Conservation (phyloP, 1,140 invertebrate species). For the Ceratosolen fusciceps region DNA sequence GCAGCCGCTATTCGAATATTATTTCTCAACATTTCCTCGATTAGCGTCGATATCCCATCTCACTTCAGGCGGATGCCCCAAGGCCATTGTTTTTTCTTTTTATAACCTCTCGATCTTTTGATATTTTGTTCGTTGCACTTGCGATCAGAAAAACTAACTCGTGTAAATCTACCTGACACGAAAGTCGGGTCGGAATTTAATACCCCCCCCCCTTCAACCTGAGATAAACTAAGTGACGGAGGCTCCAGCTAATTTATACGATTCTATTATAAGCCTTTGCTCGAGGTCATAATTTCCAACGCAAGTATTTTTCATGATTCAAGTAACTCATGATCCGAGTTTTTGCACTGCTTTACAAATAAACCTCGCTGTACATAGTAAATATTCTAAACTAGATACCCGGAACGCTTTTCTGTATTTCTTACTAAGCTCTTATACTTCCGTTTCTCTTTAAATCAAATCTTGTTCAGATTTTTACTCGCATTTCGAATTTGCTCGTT, state of each 20-base stretch:
- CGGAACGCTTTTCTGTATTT: too few relatives aligned
- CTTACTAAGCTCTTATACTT: too few relatives aligned
- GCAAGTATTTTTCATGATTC: slow-evolving; percentile 27
- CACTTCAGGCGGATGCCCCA: slow-evolving; percentile 45
- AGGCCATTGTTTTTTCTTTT: slow-evolving; percentile 50
- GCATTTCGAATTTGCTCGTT: not conserved
- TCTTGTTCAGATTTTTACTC: not conserved
- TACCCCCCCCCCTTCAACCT: too few relatives aligned
- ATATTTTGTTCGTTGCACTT: not conserved
- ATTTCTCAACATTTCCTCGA: too few relatives aligned
- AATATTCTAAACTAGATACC: too few relatives aligned
- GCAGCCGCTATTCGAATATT: too few relatives aligned
- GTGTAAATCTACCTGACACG: too few relatives aligned
- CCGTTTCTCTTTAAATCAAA: not conserved
- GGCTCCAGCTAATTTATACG: not conserved
- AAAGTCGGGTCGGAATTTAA: too few relatives aligned
- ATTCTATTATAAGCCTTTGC: not conserved
- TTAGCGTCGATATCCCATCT: not conserved
- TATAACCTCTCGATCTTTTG: not conserved
- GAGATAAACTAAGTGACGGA: too few relatives aligned
- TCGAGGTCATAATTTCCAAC: not conserved
- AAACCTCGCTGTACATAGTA: too few relatives aligned
- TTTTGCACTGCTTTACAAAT: not conserved
- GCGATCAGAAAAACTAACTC: too few relatives aligned
- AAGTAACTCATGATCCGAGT: slow-evolving; percentile 8